Evolutionary conservation across 1,140 invertebrate species (phyloP).

Genomic region (Solenopsis invicta): DNA sequence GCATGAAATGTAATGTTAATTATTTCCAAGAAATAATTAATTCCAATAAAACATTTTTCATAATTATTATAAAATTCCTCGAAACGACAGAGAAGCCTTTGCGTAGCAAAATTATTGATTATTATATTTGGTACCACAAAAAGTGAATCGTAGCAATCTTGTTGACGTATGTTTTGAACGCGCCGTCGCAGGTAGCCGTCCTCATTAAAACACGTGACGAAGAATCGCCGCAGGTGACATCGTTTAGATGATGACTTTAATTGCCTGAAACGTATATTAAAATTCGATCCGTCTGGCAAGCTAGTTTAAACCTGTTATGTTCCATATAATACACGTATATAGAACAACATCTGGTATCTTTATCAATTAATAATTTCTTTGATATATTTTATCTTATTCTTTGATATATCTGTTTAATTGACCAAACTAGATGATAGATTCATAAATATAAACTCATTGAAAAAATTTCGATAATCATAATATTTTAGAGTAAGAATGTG

Average conservation of each 20-base stretch:
- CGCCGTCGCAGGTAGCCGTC: conserved; percentile 11
- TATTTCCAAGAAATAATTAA: neutral
- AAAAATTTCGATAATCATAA: neutral
- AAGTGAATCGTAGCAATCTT: neutral
- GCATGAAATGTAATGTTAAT: neutral
- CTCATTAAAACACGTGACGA: conserved; percentile 63
- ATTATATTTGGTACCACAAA: neutral
- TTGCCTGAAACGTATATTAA: conserved; percentile 74
- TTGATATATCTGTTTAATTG: neutral
- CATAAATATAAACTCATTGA: neutral
- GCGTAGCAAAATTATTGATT: neutral
- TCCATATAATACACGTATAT: neutral
- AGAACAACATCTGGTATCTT: conserved; percentile 5
- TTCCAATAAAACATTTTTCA: neutral
- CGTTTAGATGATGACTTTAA: conserved; percentile 75
- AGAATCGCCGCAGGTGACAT: conserved; percentile 76
- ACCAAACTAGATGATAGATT: neutral
- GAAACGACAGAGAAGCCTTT: neutral
- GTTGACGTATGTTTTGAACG: conserved; percentile 38
- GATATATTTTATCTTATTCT: neutral
- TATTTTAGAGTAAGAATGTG: neutral
- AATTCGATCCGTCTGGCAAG: conserved; percentile 59
- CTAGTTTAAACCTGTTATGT: conserved; percentile 1
- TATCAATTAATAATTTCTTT: conserved; percentile 23
- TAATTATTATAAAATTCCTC: neutral